Conservation (phyloP, 2,797 vertebrate species). For the Melanotaenia maccullochi region DNA sequence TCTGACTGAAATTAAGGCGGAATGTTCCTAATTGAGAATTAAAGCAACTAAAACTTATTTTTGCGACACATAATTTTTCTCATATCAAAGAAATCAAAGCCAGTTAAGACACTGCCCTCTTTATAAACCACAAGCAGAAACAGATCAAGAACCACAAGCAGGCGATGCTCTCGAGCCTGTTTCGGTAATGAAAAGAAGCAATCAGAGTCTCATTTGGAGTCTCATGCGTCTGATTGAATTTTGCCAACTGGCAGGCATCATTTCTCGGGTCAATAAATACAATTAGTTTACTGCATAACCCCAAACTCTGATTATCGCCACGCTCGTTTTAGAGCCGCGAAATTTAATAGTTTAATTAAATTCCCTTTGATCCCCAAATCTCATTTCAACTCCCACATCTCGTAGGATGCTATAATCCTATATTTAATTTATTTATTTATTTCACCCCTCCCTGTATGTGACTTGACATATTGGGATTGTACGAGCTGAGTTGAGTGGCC, state of each 20-base stretch:
- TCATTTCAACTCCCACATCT: conserved; percentile 7
- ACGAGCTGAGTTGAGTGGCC: conserved; percentile 44
- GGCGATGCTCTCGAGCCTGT: conserved; percentile 35
- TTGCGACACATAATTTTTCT: background rate
- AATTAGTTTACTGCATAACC: conserved; percentile 62
- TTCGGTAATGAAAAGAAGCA: conserved; percentile 48
- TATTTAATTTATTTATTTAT: conserved; percentile 16
- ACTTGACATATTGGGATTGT: conserved; percentile 26
- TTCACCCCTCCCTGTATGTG: conserved; percentile 18
- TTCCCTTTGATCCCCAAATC: conserved; percentile 14
- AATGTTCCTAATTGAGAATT: background rate
- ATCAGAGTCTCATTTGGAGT: conserved; percentile 49
- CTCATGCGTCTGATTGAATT: conserved; percentile 47
- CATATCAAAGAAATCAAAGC: conserved; percentile 13
- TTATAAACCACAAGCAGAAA: background rate
- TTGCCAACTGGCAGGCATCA: conserved; percentile 27
- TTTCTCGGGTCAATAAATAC: conserved; percentile 59
- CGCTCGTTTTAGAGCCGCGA: conserved; percentile 25
- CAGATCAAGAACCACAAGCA: background rate
- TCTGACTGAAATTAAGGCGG: background rate
- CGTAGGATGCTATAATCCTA: conserved; percentile 3
- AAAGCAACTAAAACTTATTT: background rate
- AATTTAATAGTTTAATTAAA: conserved; percentile 18
- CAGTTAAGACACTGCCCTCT: conserved; percentile 5
- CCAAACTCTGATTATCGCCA: conserved; percentile 22